Conservation (phyloP, 2,888 invertebrate species). For the Auanema sp. region DNA sequence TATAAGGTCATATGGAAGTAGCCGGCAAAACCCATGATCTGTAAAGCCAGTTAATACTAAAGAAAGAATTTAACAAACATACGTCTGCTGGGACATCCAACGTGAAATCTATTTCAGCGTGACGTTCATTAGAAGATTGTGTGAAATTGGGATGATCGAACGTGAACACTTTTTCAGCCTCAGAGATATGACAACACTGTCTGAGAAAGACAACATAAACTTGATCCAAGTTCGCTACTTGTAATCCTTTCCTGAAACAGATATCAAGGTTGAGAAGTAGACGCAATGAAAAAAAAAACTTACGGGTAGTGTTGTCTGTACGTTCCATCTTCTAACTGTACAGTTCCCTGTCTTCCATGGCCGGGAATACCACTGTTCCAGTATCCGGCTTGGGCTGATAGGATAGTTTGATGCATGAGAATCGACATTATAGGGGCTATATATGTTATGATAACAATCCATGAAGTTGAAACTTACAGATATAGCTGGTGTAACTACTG, state of each 20-base stretch:
- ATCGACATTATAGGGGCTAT: conserved; percentile 85
- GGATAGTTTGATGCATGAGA: conserved; percentile 70
- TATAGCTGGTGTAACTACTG: conserved; percentile 48
- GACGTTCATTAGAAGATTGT: conserved; percentile 28
- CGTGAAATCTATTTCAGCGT: conserved; percentile 22
- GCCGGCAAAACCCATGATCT: conserved; percentile 80
- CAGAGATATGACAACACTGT: conserved; percentile 74
- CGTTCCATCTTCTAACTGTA: conserved; percentile 26
- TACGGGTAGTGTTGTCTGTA: conserved; percentile 34
- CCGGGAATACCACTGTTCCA: conserved; percentile 27
- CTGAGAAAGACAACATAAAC: conserved; percentile 90
- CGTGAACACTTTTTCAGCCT: conserved; percentile 73
- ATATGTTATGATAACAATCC: background rate
- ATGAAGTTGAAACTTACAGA: conserved; percentile 19
- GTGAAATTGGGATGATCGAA: conserved; percentile 86
- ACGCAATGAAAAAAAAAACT: conserved; percentile 5
- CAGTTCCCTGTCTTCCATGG: conserved; percentile 31
- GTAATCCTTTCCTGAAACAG: conserved; percentile 15
- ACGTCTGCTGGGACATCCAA: conserved; percentile 35
- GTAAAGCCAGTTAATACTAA: conserved; percentile 15
- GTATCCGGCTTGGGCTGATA: conserved; percentile 19
- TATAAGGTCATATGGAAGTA: conserved; percentile 89
- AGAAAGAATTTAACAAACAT: conserved; percentile 9
- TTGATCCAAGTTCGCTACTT: conserved; percentile 71
- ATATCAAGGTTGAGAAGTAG: too few species aligned